A percentile compares a stretch with the other conserved stretches of the same genome.
These are phyloP conservation scores for Pyrrhura leucotis DNA, from an alignment of 2,797 vertebrate species.

Conservation along the genomic window DNA sequence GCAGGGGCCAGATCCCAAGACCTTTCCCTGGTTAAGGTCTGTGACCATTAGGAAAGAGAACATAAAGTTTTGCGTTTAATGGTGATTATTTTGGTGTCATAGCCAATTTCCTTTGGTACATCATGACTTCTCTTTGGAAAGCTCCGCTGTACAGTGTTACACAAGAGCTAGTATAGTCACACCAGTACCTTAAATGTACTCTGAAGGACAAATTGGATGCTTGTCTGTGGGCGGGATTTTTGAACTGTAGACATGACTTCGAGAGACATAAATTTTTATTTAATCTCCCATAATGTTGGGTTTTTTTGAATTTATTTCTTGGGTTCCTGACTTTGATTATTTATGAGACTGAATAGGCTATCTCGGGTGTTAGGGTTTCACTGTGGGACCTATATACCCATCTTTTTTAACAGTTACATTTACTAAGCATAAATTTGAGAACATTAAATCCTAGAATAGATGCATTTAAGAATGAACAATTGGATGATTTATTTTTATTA, in stretches of 20 bases:
- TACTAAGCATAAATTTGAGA: neutral
- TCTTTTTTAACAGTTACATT: neutral
- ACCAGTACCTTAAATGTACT: neutral
- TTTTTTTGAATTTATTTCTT: neutral
- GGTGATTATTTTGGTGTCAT: neutral
- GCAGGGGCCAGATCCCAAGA: neutral
- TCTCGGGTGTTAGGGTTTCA: neutral
- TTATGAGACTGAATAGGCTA: neutral
- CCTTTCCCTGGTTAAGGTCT: neutral
- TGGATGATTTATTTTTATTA: neutral
- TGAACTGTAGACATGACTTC: neutral
- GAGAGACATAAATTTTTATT: neutral
- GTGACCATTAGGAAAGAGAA: neutral
- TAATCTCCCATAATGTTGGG: neutral
- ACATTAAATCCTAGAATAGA: neutral
- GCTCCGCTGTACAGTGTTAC: neutral
- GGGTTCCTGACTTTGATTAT: neutral
- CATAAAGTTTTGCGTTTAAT: neutral
- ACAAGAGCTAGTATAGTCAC: neutral
- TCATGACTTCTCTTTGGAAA: neutral
- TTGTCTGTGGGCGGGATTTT: neutral
- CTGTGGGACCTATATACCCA: neutral
- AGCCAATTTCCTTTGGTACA: neutral
- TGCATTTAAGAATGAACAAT: neutral
- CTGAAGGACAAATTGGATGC: neutral